phyloP scores from a whole-genome alignment of 2,888 invertebrate genomes.

The Ormia ochracea region DNA sequence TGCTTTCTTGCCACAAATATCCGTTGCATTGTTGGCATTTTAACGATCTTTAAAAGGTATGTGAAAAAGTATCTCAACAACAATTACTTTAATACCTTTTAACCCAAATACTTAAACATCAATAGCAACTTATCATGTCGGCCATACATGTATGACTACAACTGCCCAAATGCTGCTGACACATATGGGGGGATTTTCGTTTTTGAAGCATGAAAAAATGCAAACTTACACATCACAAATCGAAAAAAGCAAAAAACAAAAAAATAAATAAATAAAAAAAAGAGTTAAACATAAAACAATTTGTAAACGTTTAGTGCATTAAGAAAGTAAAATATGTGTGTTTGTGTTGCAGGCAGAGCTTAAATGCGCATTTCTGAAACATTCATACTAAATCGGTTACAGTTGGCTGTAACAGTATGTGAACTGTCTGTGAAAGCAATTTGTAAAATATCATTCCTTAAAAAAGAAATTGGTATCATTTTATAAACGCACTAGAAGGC shows the following conservation, averaged over 20 bases:
- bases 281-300: conserved; percentile 45
- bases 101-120: conserved; percentile 57
- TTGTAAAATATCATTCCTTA: too few relatives aligned
- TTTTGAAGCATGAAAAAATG: conserved; percentile 33
- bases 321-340: conserved; percentile 53
- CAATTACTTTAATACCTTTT: conserved; percentile 59
- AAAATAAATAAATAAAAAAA: neutral
- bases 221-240: conserved; percentile 4
- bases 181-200: conserved; percentile 50
- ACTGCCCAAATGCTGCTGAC: conserved; percentile 50
- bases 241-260: neutral
- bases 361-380: conserved; percentile 12
- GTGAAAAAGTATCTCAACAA: conserved; percentile 42
- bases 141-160: neutral
- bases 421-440: too few relatives aligned
- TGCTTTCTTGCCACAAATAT: conserved; percentile 41
- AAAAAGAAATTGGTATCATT: too few relatives aligned
- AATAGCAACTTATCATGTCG: conserved; percentile 52
- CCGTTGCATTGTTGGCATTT: conserved; percentile 33
- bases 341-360: conserved; percentile 23
- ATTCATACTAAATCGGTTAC: neutral
- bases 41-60: conserved; percentile 34
- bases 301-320: conserved; percentile 48
- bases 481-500: too few relatives aligned
- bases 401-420: conserved; percentile 22